These are phyloP conservation scores for Recurvirostra avosetta DNA, from an alignment of 2,113 vertebrate species.

Conservation along the genomic window DNA sequence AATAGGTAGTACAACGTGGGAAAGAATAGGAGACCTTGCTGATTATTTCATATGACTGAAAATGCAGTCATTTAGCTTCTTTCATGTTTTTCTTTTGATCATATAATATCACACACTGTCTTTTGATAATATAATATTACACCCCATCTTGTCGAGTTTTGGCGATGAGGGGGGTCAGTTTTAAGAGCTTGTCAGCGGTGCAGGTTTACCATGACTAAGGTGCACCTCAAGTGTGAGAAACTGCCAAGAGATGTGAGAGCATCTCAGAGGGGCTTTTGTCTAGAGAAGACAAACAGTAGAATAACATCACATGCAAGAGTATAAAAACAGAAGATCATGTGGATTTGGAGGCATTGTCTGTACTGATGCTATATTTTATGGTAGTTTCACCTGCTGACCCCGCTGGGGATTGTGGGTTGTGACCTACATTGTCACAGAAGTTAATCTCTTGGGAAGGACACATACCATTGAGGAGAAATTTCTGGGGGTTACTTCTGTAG, in stretches of 20 bases:
- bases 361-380: not conserved
- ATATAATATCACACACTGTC: not conserved
- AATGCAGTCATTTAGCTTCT: not conserved
- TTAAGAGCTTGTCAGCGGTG: not conserved
- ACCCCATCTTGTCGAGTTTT: not conserved
- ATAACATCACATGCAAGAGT: not conserved
- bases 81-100: not conserved
- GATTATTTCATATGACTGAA: not conserved
- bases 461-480: rapidly evolving
- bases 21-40: not conserved
- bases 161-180: not conserved
- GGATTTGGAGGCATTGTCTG: not conserved
- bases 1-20: not conserved
- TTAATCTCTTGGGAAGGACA: not conserved
- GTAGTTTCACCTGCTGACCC: not conserved
- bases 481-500: not conserved
- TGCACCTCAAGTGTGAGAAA: not conserved
- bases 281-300: not conserved
- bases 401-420: not conserved
- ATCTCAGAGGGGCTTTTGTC: not conserved
- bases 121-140: not conserved
- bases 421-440: not conserved
- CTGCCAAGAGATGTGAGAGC: not conserved
- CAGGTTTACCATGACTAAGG: not conserved
- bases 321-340: not conserved